These are phyloP conservation scores for Nasonia vitripennis DNA, from an alignment of 1,140 invertebrate species.

Conservation along the genomic window DNA sequence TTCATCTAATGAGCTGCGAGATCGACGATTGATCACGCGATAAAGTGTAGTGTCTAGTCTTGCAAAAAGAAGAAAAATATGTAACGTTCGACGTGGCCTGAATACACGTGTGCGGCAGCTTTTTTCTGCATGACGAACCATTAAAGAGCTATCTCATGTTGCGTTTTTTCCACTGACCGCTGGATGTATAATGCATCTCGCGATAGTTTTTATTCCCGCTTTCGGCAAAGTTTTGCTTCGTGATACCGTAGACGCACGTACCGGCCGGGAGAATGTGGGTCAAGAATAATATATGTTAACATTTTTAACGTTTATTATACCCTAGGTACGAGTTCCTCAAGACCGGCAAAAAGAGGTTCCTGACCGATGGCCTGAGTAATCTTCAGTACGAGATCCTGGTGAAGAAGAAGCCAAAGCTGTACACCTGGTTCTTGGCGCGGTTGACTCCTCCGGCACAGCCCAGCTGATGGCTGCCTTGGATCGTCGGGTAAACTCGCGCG, in stretches of 20 bases:
- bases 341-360: conserved; percentile 87
- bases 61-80: not conserved
- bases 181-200: no score
- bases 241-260: not conserved
- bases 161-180: not conserved
- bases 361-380: conserved; percentile 90
- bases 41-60: not conserved
- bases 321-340: conserved; percentile 89
- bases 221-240: not conserved
- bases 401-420: conserved; percentile 81
- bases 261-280: not conserved
- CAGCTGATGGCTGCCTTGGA: conserved; percentile 77
- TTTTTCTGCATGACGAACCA: no score
- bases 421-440: conserved; percentile 86
- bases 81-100: not conserved
- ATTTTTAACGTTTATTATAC: conserved; percentile 54
- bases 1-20: not conserved
- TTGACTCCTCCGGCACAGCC: conserved; percentile 73
- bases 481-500: conserved; percentile 67
- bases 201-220: no score
- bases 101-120: not conserved
- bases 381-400: conserved; percentile 87
- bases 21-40: not conserved
- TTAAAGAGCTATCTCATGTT: not conserved
- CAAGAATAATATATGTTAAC: no score